These are phyloP conservation scores for Pangasius krempfi DNA, from an alignment of 2,797 vertebrate species.

Conservation along the genomic window DNA sequence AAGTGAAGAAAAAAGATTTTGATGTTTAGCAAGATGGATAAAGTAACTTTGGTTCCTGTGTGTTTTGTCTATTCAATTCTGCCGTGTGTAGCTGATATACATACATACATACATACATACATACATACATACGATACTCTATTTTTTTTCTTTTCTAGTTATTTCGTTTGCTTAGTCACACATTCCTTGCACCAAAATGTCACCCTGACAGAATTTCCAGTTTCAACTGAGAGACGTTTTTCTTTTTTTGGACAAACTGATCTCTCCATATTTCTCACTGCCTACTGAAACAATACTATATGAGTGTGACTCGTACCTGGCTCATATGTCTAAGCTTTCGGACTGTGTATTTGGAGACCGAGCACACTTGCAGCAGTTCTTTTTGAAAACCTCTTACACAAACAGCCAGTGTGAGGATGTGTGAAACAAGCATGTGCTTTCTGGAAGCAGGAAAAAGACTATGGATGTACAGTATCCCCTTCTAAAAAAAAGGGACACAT, in stretches of 20 bases:
- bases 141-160: conserved; percentile 61
- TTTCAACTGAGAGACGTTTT: conserved; percentile 34
- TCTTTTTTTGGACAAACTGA: conserved; percentile 30
- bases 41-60: conserved; percentile 61
- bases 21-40: conserved; percentile 67
- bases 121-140: conserved; percentile 28
- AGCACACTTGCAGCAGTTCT: conserved; percentile 65
- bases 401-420: conserved; percentile 40
- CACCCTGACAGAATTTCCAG: conserved; percentile 34
- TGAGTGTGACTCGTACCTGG: conserved; percentile 43
- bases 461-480: conserved; percentile 25
- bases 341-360: conserved; percentile 66
- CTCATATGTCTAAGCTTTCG: conserved; percentile 36
- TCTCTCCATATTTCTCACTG: conserved; percentile 48
- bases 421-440: conserved; percentile 36
- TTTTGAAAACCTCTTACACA: conserved; percentile 30
- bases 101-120: conserved; percentile 37
- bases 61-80: conserved; percentile 67
- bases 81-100: conserved; percentile 67
- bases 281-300: conserved; percentile 46
- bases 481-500: conserved; percentile 44
- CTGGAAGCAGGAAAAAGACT: conserved; percentile 30
- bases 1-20: conserved; percentile 50
- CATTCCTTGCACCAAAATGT: conserved; percentile 73
- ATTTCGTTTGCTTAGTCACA: conserved; percentile 64